phyloP scores from a whole-genome alignment of 2,888 invertebrate genomes.

The Neuroscelio doddi region DNA sequence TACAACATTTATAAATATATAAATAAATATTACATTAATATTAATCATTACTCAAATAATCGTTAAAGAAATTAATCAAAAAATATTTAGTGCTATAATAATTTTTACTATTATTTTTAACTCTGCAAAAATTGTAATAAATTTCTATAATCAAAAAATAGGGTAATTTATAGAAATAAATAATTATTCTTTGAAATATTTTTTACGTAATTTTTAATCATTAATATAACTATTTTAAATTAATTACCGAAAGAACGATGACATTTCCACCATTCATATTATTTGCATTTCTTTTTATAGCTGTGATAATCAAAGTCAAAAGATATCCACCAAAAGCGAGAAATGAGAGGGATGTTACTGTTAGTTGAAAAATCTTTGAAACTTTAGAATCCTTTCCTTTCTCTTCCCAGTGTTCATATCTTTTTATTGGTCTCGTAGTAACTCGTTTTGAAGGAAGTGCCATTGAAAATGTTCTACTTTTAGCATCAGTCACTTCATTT shows the following conservation, averaged over 20 bases:
- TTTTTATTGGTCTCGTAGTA: conserved; percentile 54
- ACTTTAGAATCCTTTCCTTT: conserved; percentile 77
- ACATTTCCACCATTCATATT: conserved; percentile 59
- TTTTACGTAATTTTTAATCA: too few relatives aligned
- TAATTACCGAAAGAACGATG: conserved; percentile 65
- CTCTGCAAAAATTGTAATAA: too few relatives aligned
- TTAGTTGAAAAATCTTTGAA: conserved; percentile 83
- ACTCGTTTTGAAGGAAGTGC: conserved; percentile 60
- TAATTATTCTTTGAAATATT: too few relatives aligned
- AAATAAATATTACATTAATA: too few relatives aligned
- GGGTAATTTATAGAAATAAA: too few relatives aligned
- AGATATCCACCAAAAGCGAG: conserved; percentile 89
- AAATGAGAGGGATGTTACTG: conserved; percentile 85
- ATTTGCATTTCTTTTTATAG: conserved; percentile 77
- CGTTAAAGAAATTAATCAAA: too few relatives aligned
- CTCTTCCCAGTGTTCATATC: conserved; percentile 72
- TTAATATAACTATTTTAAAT: background rate
- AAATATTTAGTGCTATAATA: too few relatives aligned
- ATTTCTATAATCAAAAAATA: too few relatives aligned
- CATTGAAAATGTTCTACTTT: conserved; percentile 50
- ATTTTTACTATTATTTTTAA: too few relatives aligned
- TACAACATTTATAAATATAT: too few relatives aligned
- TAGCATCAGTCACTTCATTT: conserved; percentile 28
- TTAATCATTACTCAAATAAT: too few relatives aligned
- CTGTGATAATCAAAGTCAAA: conserved; percentile 83